Conservation (phyloP, 2,888 invertebrate genomes). For the Brachypterus glaber region DNA sequence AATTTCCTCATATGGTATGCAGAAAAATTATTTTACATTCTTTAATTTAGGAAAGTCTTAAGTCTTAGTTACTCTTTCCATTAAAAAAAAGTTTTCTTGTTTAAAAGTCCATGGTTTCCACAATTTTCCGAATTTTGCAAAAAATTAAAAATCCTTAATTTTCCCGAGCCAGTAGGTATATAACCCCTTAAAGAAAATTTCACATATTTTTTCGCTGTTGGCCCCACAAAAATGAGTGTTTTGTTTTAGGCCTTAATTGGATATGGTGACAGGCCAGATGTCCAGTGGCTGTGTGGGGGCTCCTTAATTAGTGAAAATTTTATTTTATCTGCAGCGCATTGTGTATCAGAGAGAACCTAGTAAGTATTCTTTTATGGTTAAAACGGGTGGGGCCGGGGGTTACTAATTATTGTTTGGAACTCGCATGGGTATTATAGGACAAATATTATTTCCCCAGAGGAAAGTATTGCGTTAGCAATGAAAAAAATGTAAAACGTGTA, state of each 20-base stretch:
- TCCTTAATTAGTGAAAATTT: conserved; percentile 52
- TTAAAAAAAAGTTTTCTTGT: not conserved
- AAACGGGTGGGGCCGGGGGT: no score
- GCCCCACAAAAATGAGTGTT: conserved; percentile 6
- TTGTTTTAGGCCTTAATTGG: conserved; percentile 29
- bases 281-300: conserved; percentile 54
- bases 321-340: conserved; percentile 61
- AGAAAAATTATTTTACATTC: conserved; percentile 2
- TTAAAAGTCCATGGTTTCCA: not conserved
- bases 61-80: not conserved
- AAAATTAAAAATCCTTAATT: not conserved
- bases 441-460: no score
- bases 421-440: no score
- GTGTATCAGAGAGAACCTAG: conserved; percentile 26
- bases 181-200: no score
- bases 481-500: no score
- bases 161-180: no score
- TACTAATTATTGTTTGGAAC: no score
- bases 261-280: conserved; percentile 22
- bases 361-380: not conserved
- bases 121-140: not conserved
- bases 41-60: no score
- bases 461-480: no score
- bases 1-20: conserved; percentile 54
- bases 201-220: no score